Evolutionary conservation across 2,113 vertebrate genomes (phyloP).

Genomic region (Scortum barcoo): DNA sequence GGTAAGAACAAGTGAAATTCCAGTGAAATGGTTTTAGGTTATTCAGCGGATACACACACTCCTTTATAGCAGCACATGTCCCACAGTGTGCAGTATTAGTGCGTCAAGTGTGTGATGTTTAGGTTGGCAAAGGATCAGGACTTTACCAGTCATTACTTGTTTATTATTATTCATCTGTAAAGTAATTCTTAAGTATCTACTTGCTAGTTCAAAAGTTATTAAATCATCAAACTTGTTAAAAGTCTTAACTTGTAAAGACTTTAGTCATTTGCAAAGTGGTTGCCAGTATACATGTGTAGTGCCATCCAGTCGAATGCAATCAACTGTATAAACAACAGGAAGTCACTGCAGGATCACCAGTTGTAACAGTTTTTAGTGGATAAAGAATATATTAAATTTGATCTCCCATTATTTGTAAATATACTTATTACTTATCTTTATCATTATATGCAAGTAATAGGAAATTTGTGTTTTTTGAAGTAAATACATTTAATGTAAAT

Average conservation of each 20-base stretch:
- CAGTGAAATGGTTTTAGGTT: conserved; percentile 62
- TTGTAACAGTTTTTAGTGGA: background rate
- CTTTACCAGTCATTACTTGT: background rate
- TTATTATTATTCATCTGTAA: too few species aligned
- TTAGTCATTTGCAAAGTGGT: background rate
- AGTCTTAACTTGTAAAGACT: background rate
- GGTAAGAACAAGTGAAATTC: conserved; percentile 72
- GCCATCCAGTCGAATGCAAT: background rate
- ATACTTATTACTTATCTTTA: too few species aligned
- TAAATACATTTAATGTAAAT: too few species aligned
- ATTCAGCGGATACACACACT: conserved; percentile 53
- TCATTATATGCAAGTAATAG: too few species aligned
- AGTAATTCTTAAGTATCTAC: background rate
- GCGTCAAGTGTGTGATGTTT: background rate
- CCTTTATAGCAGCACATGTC: conserved; percentile 16
- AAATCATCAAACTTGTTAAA: background rate
- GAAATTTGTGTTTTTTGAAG: too few species aligned
- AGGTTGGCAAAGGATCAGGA: background rate
- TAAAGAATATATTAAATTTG: background rate
- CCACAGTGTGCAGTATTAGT: background rate
- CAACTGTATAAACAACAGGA: background rate
- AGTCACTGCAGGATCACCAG: background rate
- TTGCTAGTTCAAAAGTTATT: background rate
- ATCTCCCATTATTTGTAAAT: too few species aligned
- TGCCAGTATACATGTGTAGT: background rate